These are phyloP conservation scores for Neotoxoptera formosana DNA, from an alignment of 1,140 invertebrate genomes.

Conservation along the genomic window DNA sequence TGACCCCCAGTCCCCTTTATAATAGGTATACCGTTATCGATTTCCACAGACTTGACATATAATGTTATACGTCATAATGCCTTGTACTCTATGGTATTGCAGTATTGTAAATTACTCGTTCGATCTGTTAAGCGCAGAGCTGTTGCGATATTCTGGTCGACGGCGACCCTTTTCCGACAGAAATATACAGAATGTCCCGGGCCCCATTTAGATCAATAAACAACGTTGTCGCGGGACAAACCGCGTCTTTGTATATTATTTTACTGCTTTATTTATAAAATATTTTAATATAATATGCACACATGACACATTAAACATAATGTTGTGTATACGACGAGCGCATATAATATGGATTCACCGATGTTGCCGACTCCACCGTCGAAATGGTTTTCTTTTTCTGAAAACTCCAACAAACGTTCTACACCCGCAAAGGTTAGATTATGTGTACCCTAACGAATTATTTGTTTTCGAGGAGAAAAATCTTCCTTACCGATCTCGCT, in stretches of 20 bases:
- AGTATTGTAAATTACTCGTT: background rate
- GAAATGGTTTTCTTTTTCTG: background rate
- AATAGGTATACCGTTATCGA: background rate
- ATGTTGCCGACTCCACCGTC: background rate
- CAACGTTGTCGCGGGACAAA: background rate
- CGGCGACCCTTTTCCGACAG: background rate
- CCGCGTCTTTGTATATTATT: background rate
- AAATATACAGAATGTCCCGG: background rate
- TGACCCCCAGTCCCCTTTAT: too few relatives aligned
- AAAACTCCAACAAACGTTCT: background rate
- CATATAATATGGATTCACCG: background rate
- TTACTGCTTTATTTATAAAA: background rate
- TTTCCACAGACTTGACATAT: background rate
- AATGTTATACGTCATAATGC: background rate
- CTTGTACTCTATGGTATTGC: background rate
- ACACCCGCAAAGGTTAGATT: background rate
- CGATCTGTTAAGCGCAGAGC: background rate
- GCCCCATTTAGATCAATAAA: constrained; percentile 28
- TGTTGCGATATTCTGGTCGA: background rate
- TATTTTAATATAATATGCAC: background rate
- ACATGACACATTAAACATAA: background rate
- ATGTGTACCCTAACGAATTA: background rate
- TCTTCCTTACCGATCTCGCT: background rate
- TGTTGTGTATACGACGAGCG: background rate
- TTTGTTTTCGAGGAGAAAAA: background rate